Evolutionary conservation across 1,140 invertebrate species (phyloP), one percentile per base, ranked within the genome.

Genomic region (Pissodes strobi): DNA sequence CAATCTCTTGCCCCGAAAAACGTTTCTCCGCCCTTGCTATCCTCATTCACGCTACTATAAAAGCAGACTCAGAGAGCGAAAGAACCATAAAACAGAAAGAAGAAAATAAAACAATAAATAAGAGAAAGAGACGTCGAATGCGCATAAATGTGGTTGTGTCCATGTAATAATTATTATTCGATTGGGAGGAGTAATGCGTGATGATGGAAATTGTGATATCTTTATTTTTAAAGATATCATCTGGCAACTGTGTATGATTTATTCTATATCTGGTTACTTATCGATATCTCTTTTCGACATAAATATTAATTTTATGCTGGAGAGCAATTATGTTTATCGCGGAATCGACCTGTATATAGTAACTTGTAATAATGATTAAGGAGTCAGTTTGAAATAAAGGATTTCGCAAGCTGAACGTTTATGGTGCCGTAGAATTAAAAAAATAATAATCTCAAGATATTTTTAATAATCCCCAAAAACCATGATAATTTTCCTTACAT

Each of bases 11-110:
- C 25, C 15, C 46, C 49, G 52, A 66, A 67, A 63, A 70, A 49
- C 46, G 37, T 49, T 59, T 58, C 57, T 51, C 63, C 64, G 65
- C 69, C 69, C 62, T 66, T 70, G 62, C 62, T 37, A 64, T 64
- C 52, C 57, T 62, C 66, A 68, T 64, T 57, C 25, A 65, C 57
- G 62, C 51, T 58, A 64, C 66, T 51, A 58, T 55, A 68, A 49
- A 61, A 51, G 37, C 41, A 45, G 41, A 45, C 41, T n/a, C 41
- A 27, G 5, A 23, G n/a, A 25, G 9, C 2, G 2, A 43, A 18
- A 17, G 10, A 17, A 8, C 15, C 15, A 45, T 19, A n/a, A n/a
- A 2, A 45, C 46, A 58, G 17, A 18, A 30, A 56, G 10, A 56
- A 30, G 41, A 51, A 53, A 58, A 46, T 30, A 45, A 59, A 52